Conservation (phyloP, 1,140 invertebrate genomes). For the Pachypeltis micranthus region DNA sequence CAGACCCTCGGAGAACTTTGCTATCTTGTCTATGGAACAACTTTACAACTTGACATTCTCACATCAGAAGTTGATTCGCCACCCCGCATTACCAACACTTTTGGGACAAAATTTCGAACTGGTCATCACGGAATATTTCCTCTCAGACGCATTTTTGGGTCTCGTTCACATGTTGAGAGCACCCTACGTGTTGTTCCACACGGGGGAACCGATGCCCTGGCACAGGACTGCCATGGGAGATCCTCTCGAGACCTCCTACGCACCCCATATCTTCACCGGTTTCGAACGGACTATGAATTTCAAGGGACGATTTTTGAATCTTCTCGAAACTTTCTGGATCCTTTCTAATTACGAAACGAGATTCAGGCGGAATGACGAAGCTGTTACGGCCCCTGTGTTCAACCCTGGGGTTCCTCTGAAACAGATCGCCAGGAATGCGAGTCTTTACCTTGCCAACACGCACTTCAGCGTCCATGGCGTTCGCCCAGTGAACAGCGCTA, state of each 20-base stretch:
- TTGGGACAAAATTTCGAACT: constrained; percentile 27
- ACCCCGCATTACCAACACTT: too few species aligned
- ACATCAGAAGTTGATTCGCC: too few species aligned
- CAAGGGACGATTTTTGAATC: constrained; percentile 41
- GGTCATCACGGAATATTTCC: constrained; percentile 23
- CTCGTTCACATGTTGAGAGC: constrained; percentile 23
- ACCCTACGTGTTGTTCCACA: constrained; percentile 16
- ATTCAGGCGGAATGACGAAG: constrained; percentile 29
- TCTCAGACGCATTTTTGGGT: constrained; percentile 24
- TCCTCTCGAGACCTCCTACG: constrained; percentile 46
- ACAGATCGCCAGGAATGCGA: constrained; percentile 44
- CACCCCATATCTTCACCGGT: constrained; percentile 39
- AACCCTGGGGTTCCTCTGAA: constrained; percentile 43
- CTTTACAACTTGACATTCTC: too few species aligned
- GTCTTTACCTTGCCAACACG: constrained; percentile 44
- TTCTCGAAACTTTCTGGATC: constrained; percentile 5
- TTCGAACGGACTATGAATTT: constrained; percentile 41
- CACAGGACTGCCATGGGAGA: constrained; percentile 41
- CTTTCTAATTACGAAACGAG: background rate
- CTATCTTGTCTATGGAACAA: too few species aligned
- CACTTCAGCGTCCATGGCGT: constrained; percentile 27
- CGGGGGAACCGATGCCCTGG: constrained; percentile 37
- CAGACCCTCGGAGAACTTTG: too few species aligned
- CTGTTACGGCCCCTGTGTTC: constrained; percentile 37
- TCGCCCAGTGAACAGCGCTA: constrained; percentile 28